Evolutionary conservation across 64 coral and sea anemone genomes (phyloP).

Genomic region (Stichodactyla helianthus): DNA sequence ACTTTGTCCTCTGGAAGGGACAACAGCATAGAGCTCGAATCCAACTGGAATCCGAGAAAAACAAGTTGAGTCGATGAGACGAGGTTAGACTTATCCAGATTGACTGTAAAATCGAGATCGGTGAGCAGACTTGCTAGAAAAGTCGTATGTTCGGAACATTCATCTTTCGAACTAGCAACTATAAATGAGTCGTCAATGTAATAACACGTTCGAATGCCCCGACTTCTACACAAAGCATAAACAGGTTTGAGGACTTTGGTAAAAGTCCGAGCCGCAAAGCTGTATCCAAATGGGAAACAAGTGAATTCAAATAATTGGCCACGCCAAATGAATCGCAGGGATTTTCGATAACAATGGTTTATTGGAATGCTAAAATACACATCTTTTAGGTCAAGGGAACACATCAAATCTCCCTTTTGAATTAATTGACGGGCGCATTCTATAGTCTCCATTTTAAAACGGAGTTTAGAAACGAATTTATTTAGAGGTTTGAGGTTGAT

Average conservation of each 20-base stretch:
- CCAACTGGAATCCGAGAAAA: constrained; percentile 32
- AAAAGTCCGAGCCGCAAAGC: constrained; percentile 35
- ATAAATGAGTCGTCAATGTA: background rate
- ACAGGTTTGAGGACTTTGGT: constrained; percentile 36
- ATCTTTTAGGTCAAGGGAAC: constrained; percentile 38
- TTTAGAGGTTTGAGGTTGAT: constrained; percentile 47
- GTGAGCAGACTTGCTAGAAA: background rate
- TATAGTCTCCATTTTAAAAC: constrained; percentile 45
- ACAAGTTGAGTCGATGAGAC: constrained; percentile 4
- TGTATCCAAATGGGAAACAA: constrained; percentile 51
- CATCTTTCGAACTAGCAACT: background rate
- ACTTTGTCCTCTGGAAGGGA: constrained; percentile 29
- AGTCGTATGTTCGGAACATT: background rate
- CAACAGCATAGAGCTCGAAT: constrained; percentile 15
- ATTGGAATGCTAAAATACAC: constrained; percentile 40
- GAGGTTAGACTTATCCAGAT: constrained; percentile 22
- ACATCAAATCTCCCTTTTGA: constrained; percentile 1
- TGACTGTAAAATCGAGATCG: constrained; percentile 34
- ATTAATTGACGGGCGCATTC: background rate
- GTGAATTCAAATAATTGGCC: constrained; percentile 28
- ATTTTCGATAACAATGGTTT: constrained; percentile 24
- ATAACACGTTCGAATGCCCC: background rate
- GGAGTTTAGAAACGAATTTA: constrained; percentile 28
- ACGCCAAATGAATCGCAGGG: constrained; percentile 21
- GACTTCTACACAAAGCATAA: background rate